These are phyloP conservation scores for Drosophila mauritiana DNA, from an alignment of 1,140 invertebrate genomes.

Conservation along the genomic window DNA sequence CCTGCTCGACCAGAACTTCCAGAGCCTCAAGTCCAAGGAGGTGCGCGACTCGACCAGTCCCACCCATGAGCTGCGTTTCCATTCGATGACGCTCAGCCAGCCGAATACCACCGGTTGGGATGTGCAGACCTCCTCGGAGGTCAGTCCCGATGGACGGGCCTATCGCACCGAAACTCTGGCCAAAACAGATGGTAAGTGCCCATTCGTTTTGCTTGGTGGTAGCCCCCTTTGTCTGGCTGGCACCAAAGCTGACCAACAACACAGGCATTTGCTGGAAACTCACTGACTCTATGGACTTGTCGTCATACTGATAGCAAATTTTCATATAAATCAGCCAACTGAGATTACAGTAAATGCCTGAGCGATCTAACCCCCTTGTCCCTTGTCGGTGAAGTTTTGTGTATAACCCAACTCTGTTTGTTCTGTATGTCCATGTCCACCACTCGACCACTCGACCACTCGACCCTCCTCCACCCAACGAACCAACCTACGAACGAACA, in stretches of 20 bases:
- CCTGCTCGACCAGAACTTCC: conserved; percentile 90
- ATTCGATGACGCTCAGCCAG: conserved; percentile 70
- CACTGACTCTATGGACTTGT: not conserved
- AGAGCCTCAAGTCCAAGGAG: conserved; percentile 91
- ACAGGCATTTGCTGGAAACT: not conserved
- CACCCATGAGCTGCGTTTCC: conserved; percentile 85
- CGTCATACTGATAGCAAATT: not conserved
- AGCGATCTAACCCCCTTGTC: conserved; percentile 31
- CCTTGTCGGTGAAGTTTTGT: conserved; percentile 37
- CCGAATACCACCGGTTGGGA: conserved; percentile 85
- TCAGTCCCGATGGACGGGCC: conserved; percentile 85
- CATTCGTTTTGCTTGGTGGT: not conserved
- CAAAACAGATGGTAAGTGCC: conserved; percentile 81
- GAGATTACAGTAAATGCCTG: not conserved
- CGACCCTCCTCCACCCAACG: conserved; percentile 19
- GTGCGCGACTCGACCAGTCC: conserved; percentile 91
- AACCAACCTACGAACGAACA: conserved; percentile 19
- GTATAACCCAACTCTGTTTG: conserved; percentile 44
- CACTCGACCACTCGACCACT: conserved; percentile 30
- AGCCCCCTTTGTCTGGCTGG: conserved; percentile 3
- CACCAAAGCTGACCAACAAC: not conserved
- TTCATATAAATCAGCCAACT: not conserved
- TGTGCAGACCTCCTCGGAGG: conserved; percentile 84
- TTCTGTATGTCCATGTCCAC: conserved; percentile 62
- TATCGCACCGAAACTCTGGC: conserved; percentile 76